Evolutionary conservation across 2,113 vertebrate genomes (phyloP), one percentile per base, ranked within the genome.

Genomic region (Phalacrocorax aristotelis): DNA sequence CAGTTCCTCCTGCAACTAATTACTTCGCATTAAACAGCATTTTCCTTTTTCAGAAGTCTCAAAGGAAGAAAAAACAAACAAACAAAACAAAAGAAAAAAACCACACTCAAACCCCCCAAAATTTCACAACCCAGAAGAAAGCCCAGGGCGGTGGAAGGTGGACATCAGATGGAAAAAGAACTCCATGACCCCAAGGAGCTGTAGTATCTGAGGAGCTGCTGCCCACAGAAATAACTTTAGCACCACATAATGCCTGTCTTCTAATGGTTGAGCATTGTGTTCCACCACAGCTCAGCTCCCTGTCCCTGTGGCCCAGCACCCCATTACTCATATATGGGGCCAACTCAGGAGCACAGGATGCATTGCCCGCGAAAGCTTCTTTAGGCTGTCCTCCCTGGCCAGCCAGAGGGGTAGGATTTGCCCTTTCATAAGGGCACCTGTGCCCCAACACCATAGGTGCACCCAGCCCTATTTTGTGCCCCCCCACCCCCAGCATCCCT

Each of bases 231-330:
- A 6, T 22, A 5, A 26, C 27, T 36, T 61, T 11, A 68, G 48
- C 76, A 30, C 25, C 57, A 40, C 52, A 10, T 0, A 10, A 13
- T 18, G 34, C 76, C 48, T 15, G 0, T 76, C 58, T 68, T 15
- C 66, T 76, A 61, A 5, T 0, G 5, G 18, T 0, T 55, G 65
- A 69, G 49, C 5, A 1, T 9, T 34, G 32, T 9, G 30, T 66
- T 86, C 80, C 76, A 62, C 11, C 6, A 1, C 0, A 0, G 52
- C 34, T 58, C 42, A 40, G 34, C 30, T 71, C 26, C 65, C 30
- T 10, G 6, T 10, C 16, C 42, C 62, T n/a, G 34, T 38, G 25
- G 38, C 36, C 51, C 19, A 5, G 26, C 52, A 27, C 2, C 15
- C 30, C 30, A 25, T 11, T 36, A 19, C 6, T 52, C 5, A 1